phyloP scores from a whole-genome alignment of 2,888 invertebrate species.

The Galerucella nymphaeae region DNA sequence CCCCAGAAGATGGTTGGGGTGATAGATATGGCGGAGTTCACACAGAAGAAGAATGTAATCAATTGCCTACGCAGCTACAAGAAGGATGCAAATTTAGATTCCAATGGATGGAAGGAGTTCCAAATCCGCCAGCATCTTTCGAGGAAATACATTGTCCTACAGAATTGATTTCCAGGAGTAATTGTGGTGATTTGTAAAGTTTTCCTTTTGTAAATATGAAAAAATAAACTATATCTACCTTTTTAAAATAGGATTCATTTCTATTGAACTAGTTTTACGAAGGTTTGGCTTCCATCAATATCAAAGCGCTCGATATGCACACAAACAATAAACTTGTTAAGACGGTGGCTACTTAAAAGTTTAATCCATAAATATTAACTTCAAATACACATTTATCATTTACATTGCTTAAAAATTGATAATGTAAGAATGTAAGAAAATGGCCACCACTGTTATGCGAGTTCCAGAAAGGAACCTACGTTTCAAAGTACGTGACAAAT shows the following conservation, averaged over 20 bases:
- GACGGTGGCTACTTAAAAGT: too few relatives aligned
- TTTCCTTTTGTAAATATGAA: background rate
- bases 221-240: too few relatives aligned
- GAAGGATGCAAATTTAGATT: conserved; percentile 30
- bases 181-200: conserved; percentile 25
- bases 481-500: background rate
- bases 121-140: conserved; percentile 20
- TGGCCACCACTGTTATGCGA: too few relatives aligned
- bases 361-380: too few relatives aligned
- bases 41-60: conserved; percentile 25
- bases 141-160: conserved; percentile 28
- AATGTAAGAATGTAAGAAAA: too few relatives aligned
- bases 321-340: too few relatives aligned
- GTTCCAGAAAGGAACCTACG: background rate
- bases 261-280: too few relatives aligned
- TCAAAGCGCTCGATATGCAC: too few relatives aligned
- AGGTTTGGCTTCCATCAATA: too few relatives aligned
- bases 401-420: too few relatives aligned
- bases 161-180: conserved; percentile 13
- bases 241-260: too few relatives aligned
- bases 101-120: conserved; percentile 28
- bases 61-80: conserved; percentile 25
- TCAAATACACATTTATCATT: too few relatives aligned
- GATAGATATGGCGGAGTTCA: conserved; percentile 28
- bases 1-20: conserved; percentile 31